These are phyloP conservation scores for Pseudorectes ferrugineus DNA, from an alignment of 2,113 vertebrate species.

Conservation along the genomic window DNA sequence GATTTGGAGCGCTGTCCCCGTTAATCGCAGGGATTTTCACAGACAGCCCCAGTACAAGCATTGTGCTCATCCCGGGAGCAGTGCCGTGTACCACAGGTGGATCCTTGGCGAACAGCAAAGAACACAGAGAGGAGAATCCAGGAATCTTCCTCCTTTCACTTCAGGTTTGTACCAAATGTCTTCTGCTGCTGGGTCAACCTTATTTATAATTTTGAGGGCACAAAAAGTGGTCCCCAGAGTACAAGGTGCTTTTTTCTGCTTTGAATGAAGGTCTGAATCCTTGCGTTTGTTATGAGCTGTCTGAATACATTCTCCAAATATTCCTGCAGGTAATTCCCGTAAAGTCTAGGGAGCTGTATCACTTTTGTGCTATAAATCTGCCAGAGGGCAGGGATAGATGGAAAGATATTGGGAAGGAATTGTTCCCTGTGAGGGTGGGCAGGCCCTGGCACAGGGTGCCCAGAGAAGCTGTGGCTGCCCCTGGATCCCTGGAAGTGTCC, in stretches of 20 bases:
- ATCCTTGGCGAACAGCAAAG: background rate
- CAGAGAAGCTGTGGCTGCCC: background rate
- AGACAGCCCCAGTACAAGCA: background rate
- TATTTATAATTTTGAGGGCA: background rate
- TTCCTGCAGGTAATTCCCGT: background rate
- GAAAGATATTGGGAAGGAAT: background rate
- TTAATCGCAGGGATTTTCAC: background rate
- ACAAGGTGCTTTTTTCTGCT: background rate
- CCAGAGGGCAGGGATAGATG: background rate
- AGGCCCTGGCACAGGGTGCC: background rate
- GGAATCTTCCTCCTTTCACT: background rate
- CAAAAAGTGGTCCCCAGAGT: background rate
- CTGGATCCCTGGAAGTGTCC: background rate
- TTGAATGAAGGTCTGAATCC: background rate
- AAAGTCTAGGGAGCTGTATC: background rate
- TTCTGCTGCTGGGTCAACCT: background rate
- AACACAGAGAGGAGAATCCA: background rate
- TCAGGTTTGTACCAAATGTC: background rate
- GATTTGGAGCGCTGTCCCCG: accelerated
- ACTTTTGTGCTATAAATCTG: background rate
- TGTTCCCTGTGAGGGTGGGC: accelerated
- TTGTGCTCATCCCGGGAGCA: background rate
- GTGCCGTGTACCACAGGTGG: background rate
- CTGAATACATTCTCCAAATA: background rate
- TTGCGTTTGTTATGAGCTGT: background rate